Evolutionary conservation across 2,888 invertebrate species (phyloP), one percentile per base, ranked within the genome.

Genomic region (Julus scanicus): DNA sequence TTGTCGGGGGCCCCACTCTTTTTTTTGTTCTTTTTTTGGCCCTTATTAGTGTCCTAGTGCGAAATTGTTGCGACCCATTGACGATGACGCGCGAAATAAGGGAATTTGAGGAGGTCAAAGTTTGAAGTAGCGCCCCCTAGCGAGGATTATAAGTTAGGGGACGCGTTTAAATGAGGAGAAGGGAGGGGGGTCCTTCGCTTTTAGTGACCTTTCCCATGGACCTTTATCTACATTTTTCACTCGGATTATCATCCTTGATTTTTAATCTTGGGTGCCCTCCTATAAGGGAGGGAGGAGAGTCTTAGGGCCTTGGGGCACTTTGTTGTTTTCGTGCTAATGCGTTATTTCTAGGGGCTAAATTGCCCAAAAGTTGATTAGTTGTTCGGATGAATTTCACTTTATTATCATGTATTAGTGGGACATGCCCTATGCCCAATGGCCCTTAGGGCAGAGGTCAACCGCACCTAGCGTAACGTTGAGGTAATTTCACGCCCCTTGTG

Each of bases 41-140:
- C 80, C 80, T 80, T 80, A 80, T 80, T 80, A 80, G 80, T 80
- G 80, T 37, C 80, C 37, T 37, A 37, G 80, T 80, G 80, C 37
- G 80, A 80, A 80, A 80, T 80, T 80, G 80, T 80, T 80, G 80
- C 80, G 37, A 37, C 3, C 80, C 39, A 80, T 80, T 80, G 37
- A 80, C 80, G 29, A 80, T 15, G 80, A 80, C 37, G 37, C 37
- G 80, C 37, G 39, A 80, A 80, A 80, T 39, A 37, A 37, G 80
- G 80, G 80, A 80, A 80, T 15, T 80, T 1, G 80, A 4, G 0
- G 80, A 80, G 2, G 13, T 53, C 15, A 8, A 15, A 15, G 80
- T 80, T 37, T 80, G 80, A 39, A 37, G 80, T 39, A 80, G 80
- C 80, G 80, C 80, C 80, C 80, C 80, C 11, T 80, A 80, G 80